These are phyloP conservation scores for Aptenodytes patagonicus DNA, from an alignment of 2,113 vertebrate genomes.

Conservation along the genomic window DNA sequence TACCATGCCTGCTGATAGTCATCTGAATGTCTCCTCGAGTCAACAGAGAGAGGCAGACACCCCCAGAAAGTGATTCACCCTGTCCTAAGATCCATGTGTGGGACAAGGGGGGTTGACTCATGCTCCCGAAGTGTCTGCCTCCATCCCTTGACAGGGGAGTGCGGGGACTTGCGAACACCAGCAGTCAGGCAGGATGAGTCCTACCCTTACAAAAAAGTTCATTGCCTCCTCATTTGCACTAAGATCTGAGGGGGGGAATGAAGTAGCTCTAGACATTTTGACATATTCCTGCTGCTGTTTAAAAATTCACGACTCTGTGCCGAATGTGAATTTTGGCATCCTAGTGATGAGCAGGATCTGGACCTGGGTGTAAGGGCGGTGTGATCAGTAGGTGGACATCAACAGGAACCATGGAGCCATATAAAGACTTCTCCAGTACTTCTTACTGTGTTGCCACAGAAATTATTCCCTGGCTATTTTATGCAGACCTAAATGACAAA, in stretches of 20 bases:
- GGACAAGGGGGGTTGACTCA: conserved; percentile 60
- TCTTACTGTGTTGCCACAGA: neutral
- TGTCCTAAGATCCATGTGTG: conserved; percentile 48
- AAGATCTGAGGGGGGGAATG: neutral
- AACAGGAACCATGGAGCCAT: neutral
- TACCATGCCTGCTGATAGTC: conserved; percentile 32
- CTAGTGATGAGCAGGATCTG: neutral
- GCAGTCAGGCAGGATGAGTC: conserved; percentile 11
- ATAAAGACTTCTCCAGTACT: neutral
- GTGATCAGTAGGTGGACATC: neutral
- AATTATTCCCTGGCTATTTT: neutral
- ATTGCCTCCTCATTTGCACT: neutral
- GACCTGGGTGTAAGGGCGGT: neutral
- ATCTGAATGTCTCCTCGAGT: conserved; percentile 44
- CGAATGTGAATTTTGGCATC: neutral
- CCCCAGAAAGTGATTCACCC: conserved; percentile 64
- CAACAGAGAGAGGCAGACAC: conserved; percentile 42
- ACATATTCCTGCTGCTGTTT: neutral
- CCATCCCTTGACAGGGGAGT: neutral
- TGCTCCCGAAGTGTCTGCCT: conserved; percentile 44
- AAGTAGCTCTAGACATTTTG: neutral
- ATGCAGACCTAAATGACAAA: neutral
- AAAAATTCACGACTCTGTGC: neutral
- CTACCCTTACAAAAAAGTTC: neutral
- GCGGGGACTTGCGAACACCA: neutral